Base-by-base conservation (phyloP, 37 sponge, comb jelly and placozoan species). In the Bolinopsis microptera region DNA sequence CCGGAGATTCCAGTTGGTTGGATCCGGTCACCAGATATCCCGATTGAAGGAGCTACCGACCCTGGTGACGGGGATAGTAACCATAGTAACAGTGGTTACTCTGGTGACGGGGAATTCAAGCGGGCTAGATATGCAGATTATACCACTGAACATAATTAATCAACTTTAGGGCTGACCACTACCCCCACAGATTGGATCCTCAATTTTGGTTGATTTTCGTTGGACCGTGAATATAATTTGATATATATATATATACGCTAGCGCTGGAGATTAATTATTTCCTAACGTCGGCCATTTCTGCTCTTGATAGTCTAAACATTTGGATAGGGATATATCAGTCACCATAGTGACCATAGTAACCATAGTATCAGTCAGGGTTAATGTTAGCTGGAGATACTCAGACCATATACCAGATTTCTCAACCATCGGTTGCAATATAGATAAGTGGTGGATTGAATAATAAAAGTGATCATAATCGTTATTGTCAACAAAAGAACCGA, bases 71-170 rank as follows among this genome's bases (percentile, higher is more conserved):
- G n/a, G n/a, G n/a, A n/a, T n/a, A n/a, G n/a, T n/a, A n/a, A n/a
- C n/a, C n/a, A n/a, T n/a, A n/a, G n/a, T n/a, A n/a, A n/a, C n/a
- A n/a, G n/a, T n/a, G n/a, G n/a, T n/a, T n/a, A n/a, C n/a, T n/a
- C n/a, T n/a, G n/a, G n/a, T 18, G 61, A 48, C 9, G 61, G 61
- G 61, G 61, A 48, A 48, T 48, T 48, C n/a, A 13, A 13, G 61
- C 61, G 61, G 13, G 61, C 61, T 48, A 48, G 61, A 48, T 48
- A 48, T 48, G 61, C 61, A 48, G 61, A 77, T 77, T 70, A 35
- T 35, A 32, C 80, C 32, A 36, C 80, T 32, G 80, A 35, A 32
- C 80, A 77, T 77, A 77, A 77, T 77, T 77, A 77, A 77, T 77
- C 80, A 77, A 77, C 35, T 35, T 77, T 77, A 77, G 36, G 80